Base-by-base conservation (phyloP, 2,888 invertebrate species). In the Macroteleia sp. region DNA sequence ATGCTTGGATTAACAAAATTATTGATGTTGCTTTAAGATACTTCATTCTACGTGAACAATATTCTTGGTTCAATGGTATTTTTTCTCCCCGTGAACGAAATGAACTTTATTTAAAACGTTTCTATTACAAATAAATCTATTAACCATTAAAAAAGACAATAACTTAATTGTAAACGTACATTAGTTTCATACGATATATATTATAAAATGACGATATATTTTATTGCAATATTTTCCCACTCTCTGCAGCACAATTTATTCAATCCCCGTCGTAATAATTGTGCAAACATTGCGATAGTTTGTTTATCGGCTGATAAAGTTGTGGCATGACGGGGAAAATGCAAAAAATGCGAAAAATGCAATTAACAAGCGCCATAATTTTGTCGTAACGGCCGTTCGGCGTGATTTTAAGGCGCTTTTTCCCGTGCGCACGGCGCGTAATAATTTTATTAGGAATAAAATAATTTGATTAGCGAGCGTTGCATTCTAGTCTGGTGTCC, bases 401-500 rank as follows among this genome's bases (percentile, higher is more conserved):
- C 56, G 62, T 64, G 57, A 73, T 73, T 73, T 64, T 64, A 57
- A 57, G 42, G 46, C 36, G 44, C 30, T 57, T 73, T 66, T 66
- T 46, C 28, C 32, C 52, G 36, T 48, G 54, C 57, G 57, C 64
- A 50, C 62, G 64, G 57, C 57, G 64, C 56, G 61, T 64, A 69
- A 76, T 76, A 56, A 77, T 77, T 71, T 77, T 77, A 77, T 77
- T 69, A 70, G 62, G 73, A 73, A 73, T 69, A 66, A 64, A 77
- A 69, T 73, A 62, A 77, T 73, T 67, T 69, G 77, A 77, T 77
- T 77, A 77, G 73, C 77, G 73, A 69, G 70, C 62, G 56, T 64
- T 76, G 69, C 76, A 76, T 76, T 77, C 70, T 77, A 71, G 77
- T 71, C 77, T 77, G 64, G 64, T 70, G 70, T 76, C 76, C 59